Evolutionary conservation across 2,888 invertebrate species (phyloP).

Genomic region (Sepiola atlantica): DNA sequence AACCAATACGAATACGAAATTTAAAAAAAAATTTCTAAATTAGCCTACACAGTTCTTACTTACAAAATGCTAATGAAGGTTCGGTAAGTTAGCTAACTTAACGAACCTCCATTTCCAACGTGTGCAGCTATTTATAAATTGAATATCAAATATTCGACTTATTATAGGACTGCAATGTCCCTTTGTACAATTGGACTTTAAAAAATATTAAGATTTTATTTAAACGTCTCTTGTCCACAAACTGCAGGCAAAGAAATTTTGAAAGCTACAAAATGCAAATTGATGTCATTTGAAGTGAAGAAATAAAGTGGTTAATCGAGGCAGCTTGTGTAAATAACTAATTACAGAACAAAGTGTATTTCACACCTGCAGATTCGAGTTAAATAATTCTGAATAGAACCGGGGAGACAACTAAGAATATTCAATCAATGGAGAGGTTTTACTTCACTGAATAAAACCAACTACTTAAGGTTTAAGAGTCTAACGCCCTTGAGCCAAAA

Average conservation of each 20-base stretch:
- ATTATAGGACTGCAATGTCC: no score
- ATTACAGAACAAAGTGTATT: background rate
- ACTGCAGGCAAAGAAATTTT: background rate
- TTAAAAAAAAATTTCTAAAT: no score
- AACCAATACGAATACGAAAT: no score
- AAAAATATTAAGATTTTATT: background rate
- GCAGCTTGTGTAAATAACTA: background rate
- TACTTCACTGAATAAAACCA: background rate
- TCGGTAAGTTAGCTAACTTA: no score
- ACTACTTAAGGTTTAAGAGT: background rate
- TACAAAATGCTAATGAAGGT: no score
- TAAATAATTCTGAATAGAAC: background rate
- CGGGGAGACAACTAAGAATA: background rate
- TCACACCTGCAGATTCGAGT: background rate
- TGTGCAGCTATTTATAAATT: no score
- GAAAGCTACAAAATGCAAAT: background rate
- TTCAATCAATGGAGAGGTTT: background rate
- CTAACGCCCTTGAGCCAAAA: background rate
- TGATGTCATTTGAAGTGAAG: background rate
- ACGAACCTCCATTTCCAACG: no score
- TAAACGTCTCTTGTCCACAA: background rate
- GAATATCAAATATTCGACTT: no score
- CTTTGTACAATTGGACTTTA: no score
- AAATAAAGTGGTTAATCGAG: background rate
- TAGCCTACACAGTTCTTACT: no score